Evolutionary conservation across 2,888 invertebrate species (phyloP).

Genomic region (Lasioglossum pauxillum): DNA sequence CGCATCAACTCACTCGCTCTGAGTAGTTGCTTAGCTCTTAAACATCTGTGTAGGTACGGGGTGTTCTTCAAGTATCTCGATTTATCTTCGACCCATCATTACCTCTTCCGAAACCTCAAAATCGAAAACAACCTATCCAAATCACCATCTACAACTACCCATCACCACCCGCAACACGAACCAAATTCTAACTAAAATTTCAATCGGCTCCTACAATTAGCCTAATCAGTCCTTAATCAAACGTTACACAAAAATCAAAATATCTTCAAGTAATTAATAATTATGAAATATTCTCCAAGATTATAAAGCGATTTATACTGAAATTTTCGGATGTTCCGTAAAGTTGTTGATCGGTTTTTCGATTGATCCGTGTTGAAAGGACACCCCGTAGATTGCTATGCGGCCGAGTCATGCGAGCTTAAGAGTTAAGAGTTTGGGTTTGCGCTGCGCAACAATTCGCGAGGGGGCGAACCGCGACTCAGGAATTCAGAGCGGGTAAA

Average conservation of each 20-base stretch:
- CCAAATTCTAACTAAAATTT: neutral
- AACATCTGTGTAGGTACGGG: constrained; percentile 83
- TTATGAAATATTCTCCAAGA: neutral
- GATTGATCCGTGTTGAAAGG: neutral
- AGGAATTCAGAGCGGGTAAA: constrained; percentile 81
- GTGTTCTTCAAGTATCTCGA: constrained; percentile 81
- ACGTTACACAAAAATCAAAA: neutral
- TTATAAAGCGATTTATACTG: neutral
- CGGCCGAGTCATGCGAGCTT: constrained; percentile 72
- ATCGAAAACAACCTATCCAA: neutral
- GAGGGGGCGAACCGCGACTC: constrained; percentile 78
- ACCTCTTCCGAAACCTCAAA: neutral
- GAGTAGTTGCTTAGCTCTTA: constrained; percentile 83
- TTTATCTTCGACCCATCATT: constrained; percentile 52
- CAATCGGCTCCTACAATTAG: neutral
- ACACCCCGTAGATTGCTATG: constrained; percentile 65
- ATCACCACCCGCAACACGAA: neutral
- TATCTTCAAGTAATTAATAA: neutral
- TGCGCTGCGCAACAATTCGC: constrained; percentile 78
- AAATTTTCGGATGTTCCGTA: neutral
- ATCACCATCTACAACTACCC: neutral
- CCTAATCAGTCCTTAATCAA: neutral
- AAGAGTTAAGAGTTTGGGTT: constrained; percentile 77
- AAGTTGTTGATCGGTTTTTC: neutral
- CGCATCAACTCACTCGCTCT: constrained; percentile 84